These are phyloP conservation scores for Hystrix brachyura DNA, from an alignment of 2,113 vertebrate genomes.

Conservation along the genomic window DNA sequence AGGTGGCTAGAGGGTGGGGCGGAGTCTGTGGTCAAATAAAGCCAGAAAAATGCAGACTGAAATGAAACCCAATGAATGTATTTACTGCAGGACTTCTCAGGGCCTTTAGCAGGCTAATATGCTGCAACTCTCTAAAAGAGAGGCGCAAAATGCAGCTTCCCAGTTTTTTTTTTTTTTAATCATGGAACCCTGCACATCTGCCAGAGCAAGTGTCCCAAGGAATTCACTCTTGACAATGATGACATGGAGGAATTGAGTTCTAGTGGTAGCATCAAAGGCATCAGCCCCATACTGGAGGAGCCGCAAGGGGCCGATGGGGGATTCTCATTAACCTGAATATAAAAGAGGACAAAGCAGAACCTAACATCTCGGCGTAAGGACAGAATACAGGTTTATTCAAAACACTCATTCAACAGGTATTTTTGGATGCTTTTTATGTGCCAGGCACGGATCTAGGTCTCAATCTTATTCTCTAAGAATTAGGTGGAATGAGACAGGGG, in stretches of 20 bases:
- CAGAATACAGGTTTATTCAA: background rate
- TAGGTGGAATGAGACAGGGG: background rate
- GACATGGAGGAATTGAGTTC: background rate
- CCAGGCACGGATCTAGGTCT: background rate
- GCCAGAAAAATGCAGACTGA: background rate
- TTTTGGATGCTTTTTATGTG: background rate
- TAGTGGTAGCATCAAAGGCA: background rate
- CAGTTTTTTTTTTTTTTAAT: background rate
- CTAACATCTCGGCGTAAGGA: background rate
- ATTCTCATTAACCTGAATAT: background rate
- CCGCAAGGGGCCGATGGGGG: accelerated
- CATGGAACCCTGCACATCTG: background rate
- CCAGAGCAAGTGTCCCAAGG: background rate
- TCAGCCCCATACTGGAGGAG: background rate
- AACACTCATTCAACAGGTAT: background rate
- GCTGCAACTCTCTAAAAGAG: background rate
- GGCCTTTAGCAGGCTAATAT: background rate
- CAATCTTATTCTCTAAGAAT: background rate
- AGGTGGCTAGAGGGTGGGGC: background rate
- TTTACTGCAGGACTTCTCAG: background rate
- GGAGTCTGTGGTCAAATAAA: background rate
- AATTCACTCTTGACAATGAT: background rate
- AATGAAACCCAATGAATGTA: background rate
- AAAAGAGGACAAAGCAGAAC: background rate
- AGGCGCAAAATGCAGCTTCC: background rate